A percentile compares a stretch with the other conserved stretches of the same genome.
Evolutionary conservation across 2,797 vertebrate species (phyloP).

Genomic region (Thunnus albacares): DNA sequence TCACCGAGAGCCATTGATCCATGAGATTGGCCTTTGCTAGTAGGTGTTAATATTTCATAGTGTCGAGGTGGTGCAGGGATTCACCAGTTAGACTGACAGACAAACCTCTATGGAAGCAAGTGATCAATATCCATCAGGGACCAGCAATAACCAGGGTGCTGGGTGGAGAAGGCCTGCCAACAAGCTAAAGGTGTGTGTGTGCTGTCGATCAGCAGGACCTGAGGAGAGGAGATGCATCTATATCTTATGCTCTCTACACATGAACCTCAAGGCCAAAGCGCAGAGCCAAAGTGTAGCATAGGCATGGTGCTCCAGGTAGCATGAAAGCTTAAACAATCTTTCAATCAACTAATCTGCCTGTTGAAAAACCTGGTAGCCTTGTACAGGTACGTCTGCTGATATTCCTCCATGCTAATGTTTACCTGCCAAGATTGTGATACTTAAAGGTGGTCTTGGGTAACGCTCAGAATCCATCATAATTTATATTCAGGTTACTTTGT

Average conservation of each 20-base stretch:
- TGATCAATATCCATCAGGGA: conserved; percentile 72
- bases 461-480: no score
- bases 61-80: conserved; percentile 39
- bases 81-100: conserved; percentile 42
- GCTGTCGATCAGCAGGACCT: conserved; percentile 20
- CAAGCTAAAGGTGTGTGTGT: conserved; percentile 15
- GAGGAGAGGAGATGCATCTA: not conserved
- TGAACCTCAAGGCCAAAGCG: not conserved
- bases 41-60: conserved; percentile 71
- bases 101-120: conserved; percentile 44
- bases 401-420: no score
- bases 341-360: not conserved
- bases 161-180: conserved; percentile 38
- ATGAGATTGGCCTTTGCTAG: conserved; percentile 37
- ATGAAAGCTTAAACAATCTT: not conserved
- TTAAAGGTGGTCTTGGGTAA: no score
- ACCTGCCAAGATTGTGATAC: not conserved
- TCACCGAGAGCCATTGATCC: conserved; percentile 34
- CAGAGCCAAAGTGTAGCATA: not conserved
- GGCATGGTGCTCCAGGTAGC: not conserved
- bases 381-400: not conserved
- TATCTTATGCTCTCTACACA: not conserved
- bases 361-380: not conserved
- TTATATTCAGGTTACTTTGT: no score
- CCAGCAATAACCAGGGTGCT: conserved; percentile 27